Evolutionary conservation across 2,888 invertebrate species (phyloP), one percentile per base, ranked within the genome.

Genomic region (Carterocephalus palaemon): DNA sequence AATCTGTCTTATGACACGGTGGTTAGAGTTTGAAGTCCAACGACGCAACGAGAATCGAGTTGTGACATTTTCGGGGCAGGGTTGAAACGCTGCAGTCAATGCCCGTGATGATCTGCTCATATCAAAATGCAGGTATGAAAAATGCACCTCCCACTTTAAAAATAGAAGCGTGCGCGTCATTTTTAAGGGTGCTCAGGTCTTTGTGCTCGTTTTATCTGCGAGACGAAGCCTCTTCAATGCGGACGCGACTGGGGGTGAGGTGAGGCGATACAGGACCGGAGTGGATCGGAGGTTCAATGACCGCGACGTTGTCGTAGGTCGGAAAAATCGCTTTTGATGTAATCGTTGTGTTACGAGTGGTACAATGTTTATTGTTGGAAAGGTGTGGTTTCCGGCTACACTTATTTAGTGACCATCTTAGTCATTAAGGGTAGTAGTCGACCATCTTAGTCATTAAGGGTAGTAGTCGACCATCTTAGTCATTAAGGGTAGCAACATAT

Each of bases 141-240:
- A 74, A 70, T 66, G 59, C 62, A 67, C 63, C 59, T 59, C 59
- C 53, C 61, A 63, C 63, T 75, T 75, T 67, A 73, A 71, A 75
- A 79, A 75, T 70, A 70, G 72, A 75, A 68, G 67, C 60, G 67
- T 67, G 62, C 54, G 59, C 62, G 61, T 52, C 52, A 55, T 53
- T 28, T 28, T 28, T 42, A 57, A 54, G 33, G 64, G 69, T 64
- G 60, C 77, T 82, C 58, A 64, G 67, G 62, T 61, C 72, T 77
- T 76, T 77, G 76, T 73, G 68, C 63, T 51, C 60, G 67, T 63
- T 71, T 71, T 76, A 75, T 79, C 78, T 70, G 56, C 46, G 43
- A 39, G 37, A 46, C 52, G 49, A 45, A 51, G 59, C 55, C 64
- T 62, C 76, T 75, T 67, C 56, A 75, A 62, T 65, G 62, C 64